Conservation (phyloP, 2,888 invertebrate genomes). For the Aphidius colemani region DNA sequence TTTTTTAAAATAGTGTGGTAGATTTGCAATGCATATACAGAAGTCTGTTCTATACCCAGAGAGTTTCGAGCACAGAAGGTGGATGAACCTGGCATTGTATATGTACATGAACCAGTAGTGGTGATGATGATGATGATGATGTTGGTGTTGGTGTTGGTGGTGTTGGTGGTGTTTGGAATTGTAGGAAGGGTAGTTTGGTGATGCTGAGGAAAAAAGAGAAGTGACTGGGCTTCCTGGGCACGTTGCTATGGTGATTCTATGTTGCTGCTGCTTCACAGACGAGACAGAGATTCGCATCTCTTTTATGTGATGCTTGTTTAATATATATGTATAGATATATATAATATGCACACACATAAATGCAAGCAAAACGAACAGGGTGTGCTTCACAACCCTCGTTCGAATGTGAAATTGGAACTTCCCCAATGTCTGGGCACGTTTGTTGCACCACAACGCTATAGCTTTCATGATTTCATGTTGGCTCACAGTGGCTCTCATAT, state of each 20-base stretch:
- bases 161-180: no score
- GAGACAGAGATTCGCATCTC: constrained; percentile 36
- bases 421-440: constrained; percentile 52
- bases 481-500: constrained; percentile 8
- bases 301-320: not conserved
- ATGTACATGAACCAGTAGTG: constrained; percentile 27
- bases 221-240: constrained; percentile 20
- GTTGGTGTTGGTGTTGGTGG: constrained; percentile 6
- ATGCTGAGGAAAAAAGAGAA: constrained; percentile 27
- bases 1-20: no score
- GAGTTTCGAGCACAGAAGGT: constrained; percentile 25
- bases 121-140: constrained; percentile 33
- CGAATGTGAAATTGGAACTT: constrained; percentile 22
- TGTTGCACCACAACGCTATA: constrained; percentile 50
- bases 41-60: not conserved
- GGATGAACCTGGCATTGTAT: constrained; percentile 25
- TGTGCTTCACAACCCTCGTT: not conserved
- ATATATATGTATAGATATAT: constrained; percentile 6
- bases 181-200: constrained; percentile 22
- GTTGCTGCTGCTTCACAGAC: constrained; percentile 30
- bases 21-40: no score
- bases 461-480: not conserved
- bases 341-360: constrained; percentile 16
- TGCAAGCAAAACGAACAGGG: constrained; percentile 12
- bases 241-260: constrained; percentile 29